Evolutionary conservation across 2,888 invertebrate genomes (phyloP).

Genomic region (Bibio marci): DNA sequence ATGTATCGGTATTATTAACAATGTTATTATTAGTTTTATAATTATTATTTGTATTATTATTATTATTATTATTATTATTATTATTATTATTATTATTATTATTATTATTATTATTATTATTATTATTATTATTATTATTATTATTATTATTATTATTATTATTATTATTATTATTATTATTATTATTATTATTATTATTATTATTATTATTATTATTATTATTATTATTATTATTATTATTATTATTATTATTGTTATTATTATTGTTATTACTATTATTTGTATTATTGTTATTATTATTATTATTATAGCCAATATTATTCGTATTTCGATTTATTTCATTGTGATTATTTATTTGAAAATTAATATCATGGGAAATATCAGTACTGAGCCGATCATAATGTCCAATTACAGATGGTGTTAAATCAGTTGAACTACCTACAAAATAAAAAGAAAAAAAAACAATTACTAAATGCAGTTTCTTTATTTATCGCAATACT

Average conservation of each 20-base stretch:
- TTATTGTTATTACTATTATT: neutral
- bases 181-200: neutral
- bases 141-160: neutral
- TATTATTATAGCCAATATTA: neutral
- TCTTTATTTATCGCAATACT: too few relatives aligned
- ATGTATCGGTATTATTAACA: conserved; percentile 11
- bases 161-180: neutral
- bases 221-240: neutral
- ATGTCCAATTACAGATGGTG: conserved; percentile 70
- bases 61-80: too few relatives aligned
- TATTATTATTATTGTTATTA: neutral
- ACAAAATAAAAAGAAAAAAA: conserved; percentile 29
- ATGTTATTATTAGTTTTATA: neutral
- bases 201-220: neutral
- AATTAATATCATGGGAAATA: conserved; percentile 22
- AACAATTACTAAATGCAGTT: neutral
- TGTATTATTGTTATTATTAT: conserved; percentile 16
- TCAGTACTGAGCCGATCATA: conserved; percentile 55
- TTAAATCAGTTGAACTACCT: conserved; percentile 76
- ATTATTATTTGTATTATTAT: too few relatives aligned
- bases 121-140: neutral
- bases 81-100: too few relatives aligned
- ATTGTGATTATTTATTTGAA: neutral
- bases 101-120: neutral
- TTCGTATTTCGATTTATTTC: neutral